Evolutionary conservation across 2,113 vertebrate species (phyloP).

Genomic region (Chloebia gouldiae): DNA sequence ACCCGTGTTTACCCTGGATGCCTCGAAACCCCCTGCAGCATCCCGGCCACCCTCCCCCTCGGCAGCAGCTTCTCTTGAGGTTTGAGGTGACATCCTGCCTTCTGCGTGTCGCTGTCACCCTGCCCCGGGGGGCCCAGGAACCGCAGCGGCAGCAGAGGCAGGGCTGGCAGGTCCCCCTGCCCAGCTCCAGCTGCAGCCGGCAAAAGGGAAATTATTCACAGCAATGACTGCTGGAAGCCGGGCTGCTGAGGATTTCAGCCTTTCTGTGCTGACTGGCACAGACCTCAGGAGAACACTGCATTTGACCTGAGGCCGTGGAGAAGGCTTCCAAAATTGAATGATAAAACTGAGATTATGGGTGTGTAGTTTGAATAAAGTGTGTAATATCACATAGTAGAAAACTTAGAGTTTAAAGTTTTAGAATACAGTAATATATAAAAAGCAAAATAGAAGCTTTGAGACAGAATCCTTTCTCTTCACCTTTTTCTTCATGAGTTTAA

Average conservation of each 20-base stretch:
- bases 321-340: neutral
- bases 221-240: fast-evolving
- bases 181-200: fast-evolving
- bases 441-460: neutral
- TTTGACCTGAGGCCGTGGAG: neutral
- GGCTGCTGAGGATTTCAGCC: neutral
- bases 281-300: neutral
- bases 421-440: neutral
- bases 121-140: neutral
- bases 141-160: neutral
- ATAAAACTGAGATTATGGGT: neutral
- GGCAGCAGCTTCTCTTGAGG: slow-evolving; percentile 37
- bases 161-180: neutral
- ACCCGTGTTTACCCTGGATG: neutral
- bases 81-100: slow-evolving; percentile 64
- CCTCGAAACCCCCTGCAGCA: neutral
- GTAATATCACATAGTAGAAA: neutral
- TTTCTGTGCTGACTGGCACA: neutral
- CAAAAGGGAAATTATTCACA: fast-evolving
- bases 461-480: neutral
- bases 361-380: neutral
- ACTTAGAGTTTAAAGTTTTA: neutral
- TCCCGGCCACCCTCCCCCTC: neutral
- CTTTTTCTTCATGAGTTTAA: neutral
- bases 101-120: neutral